Base-by-base conservation (phyloP, 2,797 vertebrate genomes). In the Percopsis omiscomaycus region DNA sequence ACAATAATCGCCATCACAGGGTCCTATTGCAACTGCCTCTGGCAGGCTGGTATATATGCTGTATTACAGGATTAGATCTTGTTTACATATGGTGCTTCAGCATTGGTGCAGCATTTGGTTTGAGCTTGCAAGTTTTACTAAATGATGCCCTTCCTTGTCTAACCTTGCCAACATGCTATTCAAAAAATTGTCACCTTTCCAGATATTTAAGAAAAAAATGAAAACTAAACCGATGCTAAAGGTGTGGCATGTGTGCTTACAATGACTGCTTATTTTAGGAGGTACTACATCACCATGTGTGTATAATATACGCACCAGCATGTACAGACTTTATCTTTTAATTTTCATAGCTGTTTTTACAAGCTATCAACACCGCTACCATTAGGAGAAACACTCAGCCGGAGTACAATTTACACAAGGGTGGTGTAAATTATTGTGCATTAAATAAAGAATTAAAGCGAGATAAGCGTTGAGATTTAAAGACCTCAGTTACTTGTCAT, bases 391-490 rank as follows among this genome's bases (percentile, higher is more conserved):
- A 29, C 58, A 59, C 30, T 51, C 48, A 8, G 10, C 9, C 12
- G 16, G 13, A 32, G 14, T 27, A 60, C 32, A 56, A 50, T 49
- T 10, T 16, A 13, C 53, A 42, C 48, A 56, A 50, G 51, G 59
- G 50, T 27, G 28, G 42, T 42, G 3, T 50, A 29, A 56, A 52
- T 55, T 52, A 29, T 44, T 28, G n/a, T 28, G 50, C 50, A 52
- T 55, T 29, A 28, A 61, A 46, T 57, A 22, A 61, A 51, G 49
- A 49, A 61, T 50, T 49, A 37, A 61, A 13, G 46, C 16, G 32
- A 42, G 63, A 55, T 42, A 50, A 51, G 66, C 47, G 48, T 50
- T n/a, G 57, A 1, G 3, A 29, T 42, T 63, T 47, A 9, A 44
- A 4, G 28, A 22, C 14, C 12, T 14, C 3, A 55, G 27, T 45